Evolutionary conservation across 2,888 invertebrate species (phyloP), one percentile per base, ranked within the genome.

Genomic region (Oegoconia quadripuncta): DNA sequence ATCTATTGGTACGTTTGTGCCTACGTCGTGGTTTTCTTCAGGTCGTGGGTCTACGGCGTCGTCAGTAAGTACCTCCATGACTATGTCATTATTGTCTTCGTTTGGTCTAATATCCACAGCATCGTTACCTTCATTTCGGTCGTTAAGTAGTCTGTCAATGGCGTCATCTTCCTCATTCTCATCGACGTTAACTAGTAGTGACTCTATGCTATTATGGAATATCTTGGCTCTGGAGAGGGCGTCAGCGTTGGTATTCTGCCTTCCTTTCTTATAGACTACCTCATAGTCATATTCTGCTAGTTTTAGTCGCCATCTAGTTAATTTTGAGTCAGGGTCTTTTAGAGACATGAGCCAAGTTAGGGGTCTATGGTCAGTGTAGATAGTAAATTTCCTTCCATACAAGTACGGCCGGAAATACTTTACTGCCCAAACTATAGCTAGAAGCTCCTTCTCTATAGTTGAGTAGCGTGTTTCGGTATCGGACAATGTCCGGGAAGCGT

Each of bases 241-340:
- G 9, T 48, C 44, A 1, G 44, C 47, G 11, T 44, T 43, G n/a
- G n/a, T n/a, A n/a, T n/a, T n/a, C 16, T 40, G 43, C 9, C 28
- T 34, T 1, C 45, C 40, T 1, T 43, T 39, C 29, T 37, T 41
- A 12, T 49, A 42, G 8, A 28, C 22, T 2, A 43, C 37, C 16
- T 46, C 36, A 25, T 44, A 48, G 14, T 48, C 40, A 23, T 44
- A 48, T 28, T 50, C 48, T 12, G 37, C 13, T 18, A 50, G 13
- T n/a, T 42, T 17, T 23, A 50, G 20, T 3, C 38, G 12, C 50
- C 50, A 48, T 25, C 50, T 15, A 0, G 44, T 48, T 2, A 48
- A 25, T 34, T 44, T 48, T 27, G 44, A 42, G 26, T 42, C 47
- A 0, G 48, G 41, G 12, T 50, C 50, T 23, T 50, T 50, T n/a